Base-by-base conservation (phyloP, 1,140 invertebrate genomes). In the Macrobrachium rosenbergii region DNA sequence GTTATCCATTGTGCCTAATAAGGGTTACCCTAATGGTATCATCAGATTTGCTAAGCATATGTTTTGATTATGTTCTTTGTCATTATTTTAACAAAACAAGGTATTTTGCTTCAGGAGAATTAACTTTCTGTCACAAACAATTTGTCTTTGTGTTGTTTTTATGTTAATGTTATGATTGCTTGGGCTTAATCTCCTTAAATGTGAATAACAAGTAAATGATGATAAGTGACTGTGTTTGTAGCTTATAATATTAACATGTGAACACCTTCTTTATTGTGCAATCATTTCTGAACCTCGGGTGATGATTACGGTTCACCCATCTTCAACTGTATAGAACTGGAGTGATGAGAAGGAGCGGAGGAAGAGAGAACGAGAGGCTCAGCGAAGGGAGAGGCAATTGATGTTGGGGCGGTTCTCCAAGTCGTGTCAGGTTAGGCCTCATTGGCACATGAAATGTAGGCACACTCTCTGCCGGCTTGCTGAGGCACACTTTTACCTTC, bases 341-440 rank as follows among this genome's bases (percentile, higher is more conserved):
- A 90, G 81, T 84, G 89, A 90, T 72, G 89, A 90, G 81, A 90
- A 90, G 83, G 89, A 90, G 76, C 83, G 89, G 14, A 88, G 82
- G 64, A 72, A 84, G 63, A 77, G 81, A 76, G 89, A 90, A 76
- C 79, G 89, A 17, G 89, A 90, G 60, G 83, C 87, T 37, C 87
- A 80, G 76, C 89, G 89, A 12, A 63, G 81, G 58, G 89, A 90
- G 81, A 88, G 89, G 45, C 89, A 88, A 63, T 77, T 90, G 79
- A 59, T 87, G 83, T 84, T 90, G 58, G 89, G 89, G 16, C 86
- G 87, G 19, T 88, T 90, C 78, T 90, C 89, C 72, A 86, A 88
- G 87, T 90, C 89, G 45, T 90, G 87, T 83, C 89, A 90, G 89
- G 89, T 90, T 84, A 84, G 85, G 85, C 67, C 58, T 62, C n/a